Evolutionary conservation across 2,113 vertebrate genomes (phyloP).

Genomic region (Australoheros scitulus): DNA sequence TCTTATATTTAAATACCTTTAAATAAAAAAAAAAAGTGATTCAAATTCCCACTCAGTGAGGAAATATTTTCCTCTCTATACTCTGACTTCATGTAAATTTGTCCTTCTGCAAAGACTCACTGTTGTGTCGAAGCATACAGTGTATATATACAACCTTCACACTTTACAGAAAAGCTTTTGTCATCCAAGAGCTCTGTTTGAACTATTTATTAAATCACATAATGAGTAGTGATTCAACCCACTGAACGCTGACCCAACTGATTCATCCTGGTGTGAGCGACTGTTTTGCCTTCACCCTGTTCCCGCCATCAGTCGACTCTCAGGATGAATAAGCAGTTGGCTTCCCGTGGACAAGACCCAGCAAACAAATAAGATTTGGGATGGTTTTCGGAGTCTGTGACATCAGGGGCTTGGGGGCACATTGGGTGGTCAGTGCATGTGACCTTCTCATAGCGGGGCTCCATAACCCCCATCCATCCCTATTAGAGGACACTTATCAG

Average conservation of each 20-base stretch:
- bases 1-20: background rate
- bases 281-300: constrained; percentile 17
- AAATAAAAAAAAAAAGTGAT: too few species aligned
- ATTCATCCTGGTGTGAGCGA: constrained; percentile 2
- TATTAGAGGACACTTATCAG: constrained; percentile 77
- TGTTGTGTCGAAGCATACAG: constrained; percentile 10
- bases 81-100: background rate
- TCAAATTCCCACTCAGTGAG: background rate
- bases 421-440: constrained; percentile 68
- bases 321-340: constrained; percentile 31
- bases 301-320: constrained; percentile 4
- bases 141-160: background rate
- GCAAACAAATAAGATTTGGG: constrained; percentile 60
- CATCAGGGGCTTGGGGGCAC: constrained; percentile 54
- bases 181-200: background rate
- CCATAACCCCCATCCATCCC: constrained; percentile 71
- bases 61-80: constrained; percentile 5
- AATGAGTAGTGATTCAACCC: background rate
- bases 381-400: constrained; percentile 50
- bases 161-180: background rate
- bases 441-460: constrained; percentile 69
- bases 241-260: background rate
- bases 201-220: background rate
- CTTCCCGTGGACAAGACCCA: constrained; percentile 29
- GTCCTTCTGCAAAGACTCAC: background rate